Conservation (phyloP, 2,888 invertebrate genomes). For the Drosophila emarginata region DNA sequence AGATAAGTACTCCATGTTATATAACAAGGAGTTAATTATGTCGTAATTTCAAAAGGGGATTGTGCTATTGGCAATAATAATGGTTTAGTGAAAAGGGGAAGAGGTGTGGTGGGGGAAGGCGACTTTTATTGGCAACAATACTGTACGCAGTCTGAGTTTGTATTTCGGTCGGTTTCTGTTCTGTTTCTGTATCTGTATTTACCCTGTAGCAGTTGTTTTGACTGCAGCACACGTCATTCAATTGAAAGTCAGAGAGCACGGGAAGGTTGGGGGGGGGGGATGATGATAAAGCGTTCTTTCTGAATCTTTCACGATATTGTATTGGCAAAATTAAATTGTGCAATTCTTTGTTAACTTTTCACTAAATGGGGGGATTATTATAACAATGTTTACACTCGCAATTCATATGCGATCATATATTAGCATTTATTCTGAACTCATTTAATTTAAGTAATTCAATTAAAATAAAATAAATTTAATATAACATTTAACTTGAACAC, state of each 20-base stretch:
- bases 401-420: too few species aligned
- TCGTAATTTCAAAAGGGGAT: constrained; percentile 56
- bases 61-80: too few species aligned
- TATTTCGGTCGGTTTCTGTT: constrained; percentile 21
- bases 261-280: neutral
- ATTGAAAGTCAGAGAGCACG: neutral
- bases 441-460: too few species aligned
- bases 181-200: neutral
- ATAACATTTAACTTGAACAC: too few species aligned
- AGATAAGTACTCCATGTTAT: constrained; percentile 47
- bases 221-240: constrained; percentile 11
- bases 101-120: too few species aligned
- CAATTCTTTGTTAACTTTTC: too few species aligned
- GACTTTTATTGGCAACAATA: constrained; percentile 30
- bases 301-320: neutral
- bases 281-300: neutral
- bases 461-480: too few species aligned
- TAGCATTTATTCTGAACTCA: too few species aligned
- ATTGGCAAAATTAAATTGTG: too few species aligned
- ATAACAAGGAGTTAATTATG: constrained; percentile 74
- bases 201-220: constrained; percentile 12
- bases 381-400: too few species aligned
- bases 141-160: constrained; percentile 38
- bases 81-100: too few species aligned
- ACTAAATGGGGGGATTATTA: too few species aligned